Conservation (phyloP, 1,140 invertebrate genomes). For the Saccostrea cuccullata region DNA sequence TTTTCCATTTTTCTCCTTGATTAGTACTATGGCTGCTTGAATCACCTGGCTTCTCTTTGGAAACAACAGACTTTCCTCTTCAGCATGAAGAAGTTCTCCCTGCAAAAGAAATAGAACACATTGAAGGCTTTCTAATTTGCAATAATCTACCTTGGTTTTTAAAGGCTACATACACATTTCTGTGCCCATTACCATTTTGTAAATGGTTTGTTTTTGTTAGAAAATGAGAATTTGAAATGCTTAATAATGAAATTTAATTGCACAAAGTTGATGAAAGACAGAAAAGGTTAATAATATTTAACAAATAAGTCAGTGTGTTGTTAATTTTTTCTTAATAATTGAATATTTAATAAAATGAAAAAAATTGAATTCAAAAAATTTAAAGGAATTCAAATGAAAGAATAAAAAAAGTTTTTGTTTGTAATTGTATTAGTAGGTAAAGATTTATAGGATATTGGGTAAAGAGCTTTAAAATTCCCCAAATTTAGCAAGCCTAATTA, state of each 20-base stretch:
- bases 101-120: conserved; percentile 13
- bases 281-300: too few species aligned
- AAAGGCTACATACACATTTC: background rate
- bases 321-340: background rate
- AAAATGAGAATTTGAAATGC: too few species aligned
- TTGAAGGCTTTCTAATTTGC: background rate
- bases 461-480: background rate
- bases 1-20: conserved; percentile 93
- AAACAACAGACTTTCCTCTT: conserved; percentile 80
- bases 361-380: background rate
- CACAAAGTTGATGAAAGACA: too few species aligned
- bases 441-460: background rate
- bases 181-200: too few species aligned
- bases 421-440: background rate
- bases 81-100: conserved; percentile 65
- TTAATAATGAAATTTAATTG: too few species aligned
- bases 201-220: too few species aligned
- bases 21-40: conserved; percentile 91
- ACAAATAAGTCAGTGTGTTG: too few species aligned
- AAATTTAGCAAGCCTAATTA: background rate
- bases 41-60: conserved; percentile 86
- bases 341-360: background rate
- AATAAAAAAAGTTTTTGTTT: too few species aligned
- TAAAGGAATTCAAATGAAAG: too few species aligned
- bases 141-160: background rate